These are phyloP conservation scores for Matsumyia berberina DNA, from an alignment of 2,888 invertebrate species.

Conservation along the genomic window DNA sequence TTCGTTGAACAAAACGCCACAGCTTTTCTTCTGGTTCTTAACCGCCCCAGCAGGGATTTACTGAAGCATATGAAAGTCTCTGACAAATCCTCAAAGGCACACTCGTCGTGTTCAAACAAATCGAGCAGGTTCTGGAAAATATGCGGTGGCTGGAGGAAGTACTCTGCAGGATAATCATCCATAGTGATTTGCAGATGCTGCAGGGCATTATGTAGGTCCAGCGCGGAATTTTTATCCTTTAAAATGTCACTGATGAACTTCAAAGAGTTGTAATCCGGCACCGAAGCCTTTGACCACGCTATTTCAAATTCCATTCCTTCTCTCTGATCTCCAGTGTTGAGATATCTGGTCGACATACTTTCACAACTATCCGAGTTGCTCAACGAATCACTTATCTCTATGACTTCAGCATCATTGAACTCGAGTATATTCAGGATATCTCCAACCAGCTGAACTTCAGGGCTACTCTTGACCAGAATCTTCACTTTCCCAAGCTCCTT, in stretches of 20 bases:
- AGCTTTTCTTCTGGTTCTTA: constrained; percentile 76
- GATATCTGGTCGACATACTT: constrained; percentile 32
- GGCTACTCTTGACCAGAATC: constrained; percentile 76
- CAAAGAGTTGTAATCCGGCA: constrained; percentile 80
- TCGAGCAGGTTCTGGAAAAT: constrained; percentile 80
- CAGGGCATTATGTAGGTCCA: constrained; percentile 79
- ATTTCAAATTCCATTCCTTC: constrained; percentile 79
- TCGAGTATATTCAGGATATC: constrained; percentile 77
- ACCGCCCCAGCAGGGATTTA: constrained; percentile 77
- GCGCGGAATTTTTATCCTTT: constrained; percentile 51
- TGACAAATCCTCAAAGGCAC: constrained; percentile 77
- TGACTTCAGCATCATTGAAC: constrained; percentile 41
- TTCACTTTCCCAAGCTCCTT: constrained; percentile 81
- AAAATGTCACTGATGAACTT: constrained; percentile 79
- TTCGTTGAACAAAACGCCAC: constrained; percentile 65
- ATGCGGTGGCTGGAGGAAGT: constrained; percentile 82
- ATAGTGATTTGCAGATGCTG: constrained; percentile 80
- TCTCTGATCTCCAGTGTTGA: constrained; percentile 16
- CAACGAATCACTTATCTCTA: constrained; percentile 58
- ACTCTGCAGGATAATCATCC: constrained; percentile 83
- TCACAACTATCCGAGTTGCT: constrained; percentile 57
- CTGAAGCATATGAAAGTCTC: constrained; percentile 77
- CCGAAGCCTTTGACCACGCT: constrained; percentile 80
- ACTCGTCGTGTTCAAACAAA: constrained; percentile 77
- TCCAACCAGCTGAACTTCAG: constrained; percentile 76